These are phyloP conservation scores for Choloepus hoffmanni DNA, from an alignment of 2,113 vertebrate species.

Conservation along the genomic window DNA sequence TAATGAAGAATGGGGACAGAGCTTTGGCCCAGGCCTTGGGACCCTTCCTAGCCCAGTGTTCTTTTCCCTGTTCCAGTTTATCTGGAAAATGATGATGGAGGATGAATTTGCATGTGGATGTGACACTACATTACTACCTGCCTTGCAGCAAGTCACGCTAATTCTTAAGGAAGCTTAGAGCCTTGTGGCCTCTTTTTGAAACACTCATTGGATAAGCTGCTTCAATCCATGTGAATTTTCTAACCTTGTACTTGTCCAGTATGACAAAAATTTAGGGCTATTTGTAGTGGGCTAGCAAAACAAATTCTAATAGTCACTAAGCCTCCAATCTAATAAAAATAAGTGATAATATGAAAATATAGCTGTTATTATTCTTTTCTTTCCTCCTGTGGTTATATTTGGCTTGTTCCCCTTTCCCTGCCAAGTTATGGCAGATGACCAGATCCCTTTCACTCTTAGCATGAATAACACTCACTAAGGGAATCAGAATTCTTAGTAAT, in stretches of 20 bases:
- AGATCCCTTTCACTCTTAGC: not conserved
- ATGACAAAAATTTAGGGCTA: not conserved
- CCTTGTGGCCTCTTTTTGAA: not conserved
- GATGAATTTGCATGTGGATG: not conserved
- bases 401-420: not conserved
- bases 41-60: not conserved
- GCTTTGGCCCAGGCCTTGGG: not conserved
- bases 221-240: not conserved
- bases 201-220: not conserved
- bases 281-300: not conserved
- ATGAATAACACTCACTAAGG: too few relatives aligned
- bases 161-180: not conserved
- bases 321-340: not conserved
- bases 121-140: not conserved
- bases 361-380: not conserved
- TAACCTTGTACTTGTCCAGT: not conserved
- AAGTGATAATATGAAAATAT: not conserved
- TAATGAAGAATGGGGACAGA: not conserved
- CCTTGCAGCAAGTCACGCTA: not conserved
- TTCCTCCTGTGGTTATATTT: not conserved
- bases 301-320: not conserved
- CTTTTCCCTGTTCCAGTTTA: not conserved
- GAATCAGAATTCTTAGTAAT: not conserved
- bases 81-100: not conserved
- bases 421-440: not conserved